phyloP scores from a whole-genome alignment of 2,888 invertebrate genomes.

The Ectemnius cavifrons region DNA sequence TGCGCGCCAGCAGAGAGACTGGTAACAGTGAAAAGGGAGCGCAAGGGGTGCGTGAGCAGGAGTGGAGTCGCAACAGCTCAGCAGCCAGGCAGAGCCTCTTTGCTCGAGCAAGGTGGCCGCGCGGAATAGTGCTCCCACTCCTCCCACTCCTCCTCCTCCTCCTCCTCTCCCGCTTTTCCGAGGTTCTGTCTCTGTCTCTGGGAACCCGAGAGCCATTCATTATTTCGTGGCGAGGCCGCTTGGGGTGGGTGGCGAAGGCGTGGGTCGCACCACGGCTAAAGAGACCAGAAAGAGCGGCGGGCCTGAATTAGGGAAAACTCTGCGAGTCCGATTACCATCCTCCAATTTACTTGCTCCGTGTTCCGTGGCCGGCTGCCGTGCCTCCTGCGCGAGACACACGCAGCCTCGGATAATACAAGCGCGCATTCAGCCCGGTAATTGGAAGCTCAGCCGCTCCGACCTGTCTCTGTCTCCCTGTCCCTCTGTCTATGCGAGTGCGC shows the following conservation, averaged over 20 bases:
- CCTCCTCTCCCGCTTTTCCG: too few relatives aligned
- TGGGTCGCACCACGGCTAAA: conserved; percentile 13
- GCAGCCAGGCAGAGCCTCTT: background rate
- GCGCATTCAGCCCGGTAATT: conserved; percentile 58
- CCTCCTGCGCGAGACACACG: conserved; percentile 9
- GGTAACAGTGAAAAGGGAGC: conserved; percentile 9
- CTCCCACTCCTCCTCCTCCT: too few relatives aligned
- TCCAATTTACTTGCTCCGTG: conserved; percentile 62
- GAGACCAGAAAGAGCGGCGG: conserved; percentile 36
- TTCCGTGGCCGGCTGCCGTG: conserved; percentile 22
- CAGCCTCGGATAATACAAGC: conserved; percentile 24
- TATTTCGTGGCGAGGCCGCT: conserved; percentile 46
- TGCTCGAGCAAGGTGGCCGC: background rate
- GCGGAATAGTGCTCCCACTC: background rate
- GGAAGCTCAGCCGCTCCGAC: conserved; percentile 62
- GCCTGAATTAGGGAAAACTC: conserved; percentile 67
- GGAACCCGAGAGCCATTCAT: conserved; percentile 57
- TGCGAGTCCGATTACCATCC: conserved; percentile 57
- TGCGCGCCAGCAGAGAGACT: background rate
- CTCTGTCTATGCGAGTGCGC: conserved; percentile 35
- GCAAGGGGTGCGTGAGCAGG: conserved; percentile 8
- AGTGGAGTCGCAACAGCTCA: background rate
- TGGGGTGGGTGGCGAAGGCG: background rate
- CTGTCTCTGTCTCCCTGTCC: conserved; percentile 8
- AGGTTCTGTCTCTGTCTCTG: conserved; percentile 10